Base-by-base conservation (phyloP, 1,140 invertebrate species). In the Anthonomus grandis region DNA sequence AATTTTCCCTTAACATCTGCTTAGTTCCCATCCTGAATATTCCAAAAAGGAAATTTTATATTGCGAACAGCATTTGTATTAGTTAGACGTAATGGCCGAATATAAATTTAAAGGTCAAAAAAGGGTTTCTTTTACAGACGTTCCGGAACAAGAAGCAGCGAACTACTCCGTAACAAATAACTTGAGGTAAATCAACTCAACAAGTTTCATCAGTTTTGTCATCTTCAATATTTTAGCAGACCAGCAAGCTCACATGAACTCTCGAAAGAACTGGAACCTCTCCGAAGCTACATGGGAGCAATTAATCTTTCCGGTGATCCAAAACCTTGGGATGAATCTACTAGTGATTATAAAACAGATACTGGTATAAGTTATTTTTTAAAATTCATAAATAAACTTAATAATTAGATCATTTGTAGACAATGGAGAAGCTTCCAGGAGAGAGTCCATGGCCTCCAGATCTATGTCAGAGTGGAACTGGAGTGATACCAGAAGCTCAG, bases 171-270 rank as follows among this genome's bases (percentile, higher is more conserved):
- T 57, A 24, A 51, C 42, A 8, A 50, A 50, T 17, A 57, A 48
- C 22, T 9, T 44, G 36, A 62, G 55, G 60, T 62, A 57, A 22
- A 5, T 38, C 15, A 27, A 54, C 19, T 25, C 3, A 42, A 34
- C 9, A 54, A 31, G 3, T 23, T 13, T 46, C 9, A 27, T 22
- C 17, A 27, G 34, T 19, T 18, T 18, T 47, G 13, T 27, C 45
- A 21, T 47, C 34, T 4, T 2, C 12, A 2, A 15, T 15, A 27
- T 60, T 56, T 27, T 39, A 70, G 67, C 42, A 42, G 73, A 38
- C 71, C 72, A 57, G 64, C 63, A 3, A 74, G 70, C 57, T 62
- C 66, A 10, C 64, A 55, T n/a, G 70, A 73, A 21, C 61, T 67
- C 41, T 69, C 66, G 10, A 69, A 68, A 57, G 67, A 70, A 17